Conservation (phyloP, 2,797 vertebrate species). For the Sebastes reedi region DNA sequence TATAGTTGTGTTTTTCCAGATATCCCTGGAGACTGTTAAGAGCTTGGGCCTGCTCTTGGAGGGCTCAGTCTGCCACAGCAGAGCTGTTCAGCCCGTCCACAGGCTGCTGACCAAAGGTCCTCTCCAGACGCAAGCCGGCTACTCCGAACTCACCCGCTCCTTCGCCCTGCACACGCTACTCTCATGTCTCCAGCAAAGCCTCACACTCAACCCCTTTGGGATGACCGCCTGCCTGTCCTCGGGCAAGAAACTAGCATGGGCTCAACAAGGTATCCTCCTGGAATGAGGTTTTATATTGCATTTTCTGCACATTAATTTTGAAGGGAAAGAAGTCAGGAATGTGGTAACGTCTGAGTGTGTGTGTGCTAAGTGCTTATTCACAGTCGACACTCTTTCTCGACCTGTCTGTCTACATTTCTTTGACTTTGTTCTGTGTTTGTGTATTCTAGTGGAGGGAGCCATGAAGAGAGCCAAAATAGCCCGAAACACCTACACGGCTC, state of each 20-base stretch:
- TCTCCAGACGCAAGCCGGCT: conserved; percentile 85
- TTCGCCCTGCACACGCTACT: conserved; percentile 89
- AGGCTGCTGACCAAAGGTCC: conserved; percentile 86
- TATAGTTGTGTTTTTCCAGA: conserved; percentile 30
- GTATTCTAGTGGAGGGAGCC: conserved; percentile 88
- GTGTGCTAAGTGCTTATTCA: neutral
- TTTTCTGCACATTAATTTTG: neutral
- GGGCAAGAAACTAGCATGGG: conserved; percentile 94
- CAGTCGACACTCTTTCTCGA: neutral
- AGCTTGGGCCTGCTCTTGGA: conserved; percentile 92
- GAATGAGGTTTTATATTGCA: neutral
- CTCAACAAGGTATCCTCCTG: conserved; percentile 87
- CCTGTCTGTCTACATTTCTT: neutral
- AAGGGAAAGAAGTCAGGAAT: neutral
- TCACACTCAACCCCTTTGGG: conserved; percentile 90
- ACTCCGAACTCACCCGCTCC: conserved; percentile 78
- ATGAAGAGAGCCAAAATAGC: conserved; percentile 92
- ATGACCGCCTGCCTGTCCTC: conserved; percentile 88
- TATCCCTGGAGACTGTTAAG: conserved; percentile 85
- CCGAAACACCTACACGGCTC: conserved; percentile 86
- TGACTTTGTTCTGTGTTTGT: conserved; percentile 43
- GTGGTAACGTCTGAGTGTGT: neutral
- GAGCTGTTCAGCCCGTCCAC: conserved; percentile 83
- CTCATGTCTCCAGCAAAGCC: conserved; percentile 84
- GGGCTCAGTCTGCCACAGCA: conserved; percentile 78